Evolutionary conservation across 92 coral and sea anemone species (phyloP).

Genomic region (Porites lobata): DNA sequence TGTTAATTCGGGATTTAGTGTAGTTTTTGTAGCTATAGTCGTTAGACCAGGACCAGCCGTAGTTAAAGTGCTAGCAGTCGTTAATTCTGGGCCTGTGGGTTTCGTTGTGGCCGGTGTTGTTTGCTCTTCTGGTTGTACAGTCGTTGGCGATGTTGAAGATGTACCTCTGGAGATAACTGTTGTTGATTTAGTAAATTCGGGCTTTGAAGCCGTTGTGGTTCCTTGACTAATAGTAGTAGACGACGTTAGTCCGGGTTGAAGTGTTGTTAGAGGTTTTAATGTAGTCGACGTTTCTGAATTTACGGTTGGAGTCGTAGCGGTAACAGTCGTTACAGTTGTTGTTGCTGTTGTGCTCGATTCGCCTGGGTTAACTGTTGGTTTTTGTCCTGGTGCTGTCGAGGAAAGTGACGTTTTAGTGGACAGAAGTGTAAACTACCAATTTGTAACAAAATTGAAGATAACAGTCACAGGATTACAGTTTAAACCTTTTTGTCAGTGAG

Average conservation of each 20-base stretch:
- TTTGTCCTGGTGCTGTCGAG: constrained; percentile 4
- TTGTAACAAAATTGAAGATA: background rate
- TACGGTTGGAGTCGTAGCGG: background rate
- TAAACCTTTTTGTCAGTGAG: too few species aligned
- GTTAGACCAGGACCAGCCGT: background rate
- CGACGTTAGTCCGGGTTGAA: background rate
- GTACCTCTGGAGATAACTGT: background rate
- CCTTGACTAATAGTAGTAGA: background rate
- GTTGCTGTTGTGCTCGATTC: constrained; percentile 6
- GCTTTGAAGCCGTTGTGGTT: background rate
- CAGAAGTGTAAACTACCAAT: background rate
- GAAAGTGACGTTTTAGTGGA: background rate
- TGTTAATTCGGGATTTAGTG: background rate
- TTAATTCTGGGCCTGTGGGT: background rate
- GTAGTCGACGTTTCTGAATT: background rate
- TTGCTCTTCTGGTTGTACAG: background rate
- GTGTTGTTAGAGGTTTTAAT: constrained; percentile 3
- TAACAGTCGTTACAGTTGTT: too few species aligned
- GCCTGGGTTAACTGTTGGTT: constrained; percentile 11
- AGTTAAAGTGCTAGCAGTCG: background rate
- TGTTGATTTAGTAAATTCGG: background rate
- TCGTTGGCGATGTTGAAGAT: constrained; percentile 1
- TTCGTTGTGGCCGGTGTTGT: too few species aligned
- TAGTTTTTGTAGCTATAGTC: background rate
- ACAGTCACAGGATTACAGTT: too few species aligned